Conservation (phyloP, 1,140 invertebrate species). For the Drosophila pachea region DNA sequence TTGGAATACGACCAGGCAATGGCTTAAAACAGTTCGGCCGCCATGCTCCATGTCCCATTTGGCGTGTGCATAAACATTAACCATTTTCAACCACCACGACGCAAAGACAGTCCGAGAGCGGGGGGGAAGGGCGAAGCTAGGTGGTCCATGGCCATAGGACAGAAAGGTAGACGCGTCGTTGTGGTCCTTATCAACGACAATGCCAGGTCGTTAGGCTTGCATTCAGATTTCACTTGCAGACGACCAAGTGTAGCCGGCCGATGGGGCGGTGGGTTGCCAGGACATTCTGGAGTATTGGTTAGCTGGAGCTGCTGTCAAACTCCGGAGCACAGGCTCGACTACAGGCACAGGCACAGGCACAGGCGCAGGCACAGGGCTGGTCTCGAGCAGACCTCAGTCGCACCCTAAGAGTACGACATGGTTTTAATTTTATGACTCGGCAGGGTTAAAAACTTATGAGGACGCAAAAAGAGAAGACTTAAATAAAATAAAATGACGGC, state of each 20-base stretch:
- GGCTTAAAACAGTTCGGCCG: not conserved
- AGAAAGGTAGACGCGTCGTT: constrained; percentile 56
- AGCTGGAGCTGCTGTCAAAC: constrained; percentile 39
- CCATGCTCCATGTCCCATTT: constrained; percentile 17
- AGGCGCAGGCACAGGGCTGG: constrained; percentile 7
- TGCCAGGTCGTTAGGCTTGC: constrained; percentile 75
- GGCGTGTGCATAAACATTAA: constrained; percentile 61
- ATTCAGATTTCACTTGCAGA: constrained; percentile 67
- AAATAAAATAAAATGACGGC: constrained; percentile 52
- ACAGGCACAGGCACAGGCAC: constrained; percentile 26
- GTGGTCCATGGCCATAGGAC: constrained; percentile 12
- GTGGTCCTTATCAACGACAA: constrained; percentile 70
- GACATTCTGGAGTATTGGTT: constrained; percentile 7
- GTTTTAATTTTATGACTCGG: constrained; percentile 72
- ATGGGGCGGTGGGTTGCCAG: constrained; percentile 41
- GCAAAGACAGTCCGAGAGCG: constrained; percentile 23
- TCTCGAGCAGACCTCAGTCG: constrained; percentile 43
- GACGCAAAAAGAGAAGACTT: constrained; percentile 44
- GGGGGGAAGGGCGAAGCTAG: constrained; percentile 6
- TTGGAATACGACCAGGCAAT: no score
- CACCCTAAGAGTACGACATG: constrained; percentile 59
- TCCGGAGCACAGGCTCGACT: constrained; percentile 20
- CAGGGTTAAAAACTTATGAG: constrained; percentile 67
- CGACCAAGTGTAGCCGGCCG: constrained; percentile 8
- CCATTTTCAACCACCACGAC: constrained; percentile 39